Evolutionary conservation across 2,888 invertebrate species (phyloP), one percentile per base, ranked within the genome.

Genomic region (Thymelicus sylvestris): DNA sequence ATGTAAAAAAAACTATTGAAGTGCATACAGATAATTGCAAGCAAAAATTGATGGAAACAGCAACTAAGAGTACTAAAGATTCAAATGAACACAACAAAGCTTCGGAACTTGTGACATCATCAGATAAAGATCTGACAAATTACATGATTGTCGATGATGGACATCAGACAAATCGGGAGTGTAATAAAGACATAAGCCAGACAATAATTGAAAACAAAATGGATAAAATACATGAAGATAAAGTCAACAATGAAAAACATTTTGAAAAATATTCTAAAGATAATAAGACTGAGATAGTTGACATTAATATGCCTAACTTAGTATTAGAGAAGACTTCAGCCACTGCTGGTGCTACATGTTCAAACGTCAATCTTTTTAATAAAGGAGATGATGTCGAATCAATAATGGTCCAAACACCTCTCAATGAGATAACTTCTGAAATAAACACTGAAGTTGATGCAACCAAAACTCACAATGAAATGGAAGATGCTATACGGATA

Each of bases 1-100:
- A 90, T 81, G 82, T 88, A 7, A 93, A 92, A 74, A 92, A 93
- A 77, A 93, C 90, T 8, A 93, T 93, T 76, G 93, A 93, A 82
- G 91, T 93, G 15, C 90, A 91, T 69, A 93, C 92, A 66, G 92
- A 92, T 72, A 84, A 73, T 77, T 81, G 77, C 66, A 91, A 88
- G 73, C 86, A 81, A 71, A 89, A 81, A 79, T 57, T 75, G 59
- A 67, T 77, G 47, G 90, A 91, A 66, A 74, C 73, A 48, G 67
- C 76, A 47, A 67, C 66, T 6, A 80, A 78, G 69, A 75, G 73
- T 73, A 72, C 60, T 69, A 74, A 66, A 74, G 74, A 76, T 65
- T 44, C 67, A 74, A 74, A 61, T 66, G 67, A 69, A 57, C 15
- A 47, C 44, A 66, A 38, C 12, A 72, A 64, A 65, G 50, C 6